Base-by-base conservation (phyloP, 2,797 vertebrate species). In the Steatocranus sp. region DNA sequence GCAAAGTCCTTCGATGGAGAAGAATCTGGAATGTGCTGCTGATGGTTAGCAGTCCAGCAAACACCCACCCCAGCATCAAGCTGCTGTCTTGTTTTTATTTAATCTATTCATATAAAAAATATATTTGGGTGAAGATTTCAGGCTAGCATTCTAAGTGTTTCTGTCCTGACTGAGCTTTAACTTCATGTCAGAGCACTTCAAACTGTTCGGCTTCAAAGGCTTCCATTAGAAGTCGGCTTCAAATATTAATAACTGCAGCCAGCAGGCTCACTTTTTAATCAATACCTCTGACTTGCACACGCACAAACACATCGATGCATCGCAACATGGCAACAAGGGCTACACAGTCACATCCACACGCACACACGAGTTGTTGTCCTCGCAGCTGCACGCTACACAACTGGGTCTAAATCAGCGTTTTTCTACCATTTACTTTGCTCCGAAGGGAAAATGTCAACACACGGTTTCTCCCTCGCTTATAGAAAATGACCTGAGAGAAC, bases 201-300 rank as follows among this genome's bases (percentile, higher is more conserved):
- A 91, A 87, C 86, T 20, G 61, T 14, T 87, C 83, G 30, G 82
- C 88, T 90, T 93, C 90, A 93, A 92, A 90, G 81, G 61, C 48
- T 78, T 84, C 77, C 77, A 50, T 83, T 51, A 89, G 68, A 85
- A 84, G 78, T 48, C 36, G 0, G 85, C 85, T 88, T 92, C 87
- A 92, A 91, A 92, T 89, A 91, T 92, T 92, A 83, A 93, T 90
- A 86, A 91, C 25, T 51, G 87, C 89, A 91, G 86, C 80, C 81
- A 88, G 85, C 25, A 17, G 70, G 70, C 77, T 76, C 11, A 3
- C 75, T 8, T 81, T 84, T 87, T 86, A 86, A 92, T 91, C 90
- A 87, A 91, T 90, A 90, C 48, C 48, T 85, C 85, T 79, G 78
- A 78, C 87, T 56, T n/a, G 66, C 23, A n/a, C 54, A 43, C 38